A percentile compares a stretch with the other conserved stretches of the same genome.
These are phyloP conservation scores for Eueides isabella DNA, from an alignment of 1,140 invertebrate species.

Conservation along the genomic window DNA sequence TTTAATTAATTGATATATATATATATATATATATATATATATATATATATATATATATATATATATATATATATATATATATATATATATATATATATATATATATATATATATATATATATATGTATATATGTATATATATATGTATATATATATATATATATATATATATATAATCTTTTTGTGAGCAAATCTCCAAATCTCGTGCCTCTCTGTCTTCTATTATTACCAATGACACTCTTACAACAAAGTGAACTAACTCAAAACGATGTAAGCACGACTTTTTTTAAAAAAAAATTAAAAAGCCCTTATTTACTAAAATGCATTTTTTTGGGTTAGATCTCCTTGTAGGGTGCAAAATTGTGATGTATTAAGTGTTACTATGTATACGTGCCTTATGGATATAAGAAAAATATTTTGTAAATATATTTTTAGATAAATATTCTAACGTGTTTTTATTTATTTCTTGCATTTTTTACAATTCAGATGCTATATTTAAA, in stretches of 20 bases:
- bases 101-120: too few species aligned
- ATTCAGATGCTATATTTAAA: constrained; percentile 10
- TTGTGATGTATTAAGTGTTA: constrained; percentile 31
- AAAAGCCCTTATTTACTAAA: neutral
- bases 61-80: too few species aligned
- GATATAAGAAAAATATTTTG: constrained; percentile 28
- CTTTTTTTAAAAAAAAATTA: neutral
- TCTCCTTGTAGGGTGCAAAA: neutral
- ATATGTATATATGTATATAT: too few species aligned
- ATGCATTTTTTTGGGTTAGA: neutral
- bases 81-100: too few species aligned
- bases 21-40: too few species aligned
- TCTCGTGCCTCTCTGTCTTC: neutral
- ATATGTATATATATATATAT: too few species aligned
- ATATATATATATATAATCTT: too few species aligned
- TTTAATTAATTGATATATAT: too few species aligned
- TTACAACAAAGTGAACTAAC: neutral
- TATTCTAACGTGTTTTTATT: constrained; percentile 12
- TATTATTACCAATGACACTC: neutral
- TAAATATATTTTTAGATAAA: constrained; percentile 39
- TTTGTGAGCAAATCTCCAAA: neutral
- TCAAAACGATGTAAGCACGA: too few species aligned
- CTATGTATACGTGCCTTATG: constrained; percentile 28
- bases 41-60: too few species aligned
- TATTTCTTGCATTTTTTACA: neutral